Percentiles rank a stretch among this genome's conserved stretches.
phyloP scores from a whole-genome alignment of 2,113 vertebrate species.

The Sturnira hondurensis region DNA sequence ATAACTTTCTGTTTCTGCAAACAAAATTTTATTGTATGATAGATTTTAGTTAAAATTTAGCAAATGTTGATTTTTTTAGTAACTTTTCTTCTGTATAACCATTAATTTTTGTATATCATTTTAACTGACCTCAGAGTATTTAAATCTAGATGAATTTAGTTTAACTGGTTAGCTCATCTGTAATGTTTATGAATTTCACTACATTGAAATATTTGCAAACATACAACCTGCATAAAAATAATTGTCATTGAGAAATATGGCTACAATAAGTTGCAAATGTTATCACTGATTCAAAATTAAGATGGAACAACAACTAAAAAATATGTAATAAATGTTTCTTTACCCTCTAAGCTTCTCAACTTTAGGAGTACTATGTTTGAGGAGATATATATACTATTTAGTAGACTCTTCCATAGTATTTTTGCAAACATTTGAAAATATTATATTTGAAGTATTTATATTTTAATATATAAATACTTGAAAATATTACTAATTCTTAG shows the following conservation, averaged over 20 bases:
- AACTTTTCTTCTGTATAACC: not conserved
- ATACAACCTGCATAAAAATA: not conserved
- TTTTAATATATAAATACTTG: too few species aligned
- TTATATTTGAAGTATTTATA: too few species aligned
- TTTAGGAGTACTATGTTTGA: not conserved
- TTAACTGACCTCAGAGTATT: not conserved
- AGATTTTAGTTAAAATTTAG: not conserved
- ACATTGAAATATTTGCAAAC: not conserved
- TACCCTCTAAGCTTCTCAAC: not conserved
- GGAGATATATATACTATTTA: not conserved
- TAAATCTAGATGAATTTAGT: not conserved
- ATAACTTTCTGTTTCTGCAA: not conserved
- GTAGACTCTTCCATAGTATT: not conserved
- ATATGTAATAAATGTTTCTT: not conserved
- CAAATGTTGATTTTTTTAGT: not conserved
- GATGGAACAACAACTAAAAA: not conserved
- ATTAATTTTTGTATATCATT: not conserved
- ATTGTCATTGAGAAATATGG: not conserved
- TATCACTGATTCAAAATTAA: not conserved
- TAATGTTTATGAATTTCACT: not conserved
- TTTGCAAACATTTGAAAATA: not conserved
- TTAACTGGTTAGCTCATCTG: not conserved
- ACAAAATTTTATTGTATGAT: not conserved
- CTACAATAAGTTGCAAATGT: not conserved
- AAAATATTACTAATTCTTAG: too few species aligned